Base-by-base conservation (phyloP, 2,888 invertebrate genomes). In the Heliconius ismenius region DNA sequence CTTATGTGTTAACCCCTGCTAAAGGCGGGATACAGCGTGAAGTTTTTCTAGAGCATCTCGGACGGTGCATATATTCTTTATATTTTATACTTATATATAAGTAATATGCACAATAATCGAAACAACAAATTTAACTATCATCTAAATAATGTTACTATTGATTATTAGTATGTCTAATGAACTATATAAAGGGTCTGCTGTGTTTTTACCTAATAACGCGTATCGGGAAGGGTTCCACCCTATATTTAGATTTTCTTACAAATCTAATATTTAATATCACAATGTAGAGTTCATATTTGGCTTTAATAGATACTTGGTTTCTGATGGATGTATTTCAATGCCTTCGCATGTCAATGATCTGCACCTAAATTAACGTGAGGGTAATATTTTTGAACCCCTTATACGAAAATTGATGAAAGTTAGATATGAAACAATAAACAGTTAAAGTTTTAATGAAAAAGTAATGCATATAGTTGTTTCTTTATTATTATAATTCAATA, bases 171-270 rank as follows among this genome's bases (percentile, higher is more conserved):
- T 72, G 24, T 65, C 58, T 78, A 79, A 78, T 80, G 78, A 80
- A 79, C 80, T 81, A 74, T 68, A 65, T 75, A 78, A 76, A 64
- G 77, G 78, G 76, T 79, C 79, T 77, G 78, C 75, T 79, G 63
- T 77, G 76, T 80, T 81, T 79, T 79, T 80, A 79, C 76, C 74
- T 77, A 80, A 82, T 80, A 73, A 78, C 70, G 79, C 79, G 74
- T 78, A 62, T 75, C 79, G 64, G 62, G 77, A 78, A 80, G 81
- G 81, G 81, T 79, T 79, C 70, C 68, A 77, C 80, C 78, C 78
- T 78, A 72, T n/a, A 18, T 54, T 39, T 26, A 13, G 0, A 26
- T 11, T 28, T 32, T 49, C 49, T 76, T 43, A 69, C 43, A n/a
- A 79, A 69, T 75, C 15, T 65, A 26, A 21, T 26, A 39, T 75